Evolutionary conservation across 2,888 invertebrate genomes (phyloP).

Genomic region (Petrolisthes manimaculis): DNA sequence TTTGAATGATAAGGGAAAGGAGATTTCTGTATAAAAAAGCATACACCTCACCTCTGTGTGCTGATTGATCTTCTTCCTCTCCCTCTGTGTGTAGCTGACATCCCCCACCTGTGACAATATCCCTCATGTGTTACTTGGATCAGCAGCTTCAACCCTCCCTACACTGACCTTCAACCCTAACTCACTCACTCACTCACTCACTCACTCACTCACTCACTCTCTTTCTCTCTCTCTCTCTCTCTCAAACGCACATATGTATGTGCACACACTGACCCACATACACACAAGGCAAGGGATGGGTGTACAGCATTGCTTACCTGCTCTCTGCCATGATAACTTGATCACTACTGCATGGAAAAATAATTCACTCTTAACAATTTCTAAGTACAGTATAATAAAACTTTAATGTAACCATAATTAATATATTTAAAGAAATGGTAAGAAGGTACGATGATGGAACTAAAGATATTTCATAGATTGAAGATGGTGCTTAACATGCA

Average conservation of each 20-base stretch:
- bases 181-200: not conserved
- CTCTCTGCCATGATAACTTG: not conserved
- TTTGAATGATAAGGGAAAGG: too few relatives aligned
- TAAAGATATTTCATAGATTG: too few relatives aligned
- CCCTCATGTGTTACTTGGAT: not conserved
- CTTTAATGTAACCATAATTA: too few relatives aligned
- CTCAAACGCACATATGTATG: not conserved
- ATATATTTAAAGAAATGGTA: too few relatives aligned
- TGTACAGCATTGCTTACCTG: not conserved
- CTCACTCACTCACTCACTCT: slow-evolving; percentile 10
- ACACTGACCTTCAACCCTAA: not conserved
- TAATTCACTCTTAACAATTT: too few relatives aligned
- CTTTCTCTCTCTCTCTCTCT: not conserved
- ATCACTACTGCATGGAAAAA: too few relatives aligned
- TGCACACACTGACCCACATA: not conserved
- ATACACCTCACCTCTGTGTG: slow-evolving; percentile 48
- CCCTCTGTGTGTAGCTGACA: slow-evolving; percentile 52
- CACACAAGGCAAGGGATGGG: not conserved
- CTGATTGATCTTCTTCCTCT: slow-evolving; percentile 53
- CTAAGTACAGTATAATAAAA: too few relatives aligned
- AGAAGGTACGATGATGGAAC: too few relatives aligned
- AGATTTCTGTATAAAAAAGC: too few relatives aligned
- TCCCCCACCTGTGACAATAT: slow-evolving; percentile 53
- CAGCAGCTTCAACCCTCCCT: slow-evolving; percentile 32
- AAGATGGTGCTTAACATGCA: too few relatives aligned